Percentiles rank a stretch among this genome's conserved stretches.
Evolutionary conservation across 23 tunicate species (phyloP).

Genomic region (Ciona savignyi): DNA sequence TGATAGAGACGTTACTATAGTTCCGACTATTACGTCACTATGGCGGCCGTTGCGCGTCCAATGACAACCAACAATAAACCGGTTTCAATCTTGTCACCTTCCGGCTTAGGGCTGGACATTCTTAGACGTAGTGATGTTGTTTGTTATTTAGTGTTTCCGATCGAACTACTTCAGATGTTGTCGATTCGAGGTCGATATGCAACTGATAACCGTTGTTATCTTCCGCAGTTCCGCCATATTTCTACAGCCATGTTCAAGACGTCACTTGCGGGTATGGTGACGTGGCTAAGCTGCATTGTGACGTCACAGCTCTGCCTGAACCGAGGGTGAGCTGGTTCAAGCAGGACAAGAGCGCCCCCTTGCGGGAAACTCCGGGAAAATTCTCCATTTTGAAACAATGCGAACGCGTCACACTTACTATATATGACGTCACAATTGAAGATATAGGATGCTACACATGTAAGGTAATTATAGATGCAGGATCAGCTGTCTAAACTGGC

Average conservation of each 20-base stretch:
- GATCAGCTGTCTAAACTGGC: too few relatives aligned
- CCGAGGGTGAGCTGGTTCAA: constrained; percentile 55
- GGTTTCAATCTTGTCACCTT: too few relatives aligned
- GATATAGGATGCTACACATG: constrained; percentile 66
- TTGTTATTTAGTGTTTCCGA: too few relatives aligned
- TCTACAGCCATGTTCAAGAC: constrained; percentile 39
- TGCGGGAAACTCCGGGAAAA: constrained; percentile 20
- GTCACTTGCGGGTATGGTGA: constrained; percentile 34
- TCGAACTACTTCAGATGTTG: too few relatives aligned
- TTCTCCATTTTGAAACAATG: constrained; percentile 15
- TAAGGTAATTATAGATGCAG: constrained; percentile 51
- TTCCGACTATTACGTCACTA: too few relatives aligned
- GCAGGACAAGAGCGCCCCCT: constrained; percentile 21
- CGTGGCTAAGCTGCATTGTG: constrained; percentile 43
- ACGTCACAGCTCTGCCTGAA: constrained; percentile 54
- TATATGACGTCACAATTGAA: constrained; percentile 38
- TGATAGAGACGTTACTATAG: too few relatives aligned
- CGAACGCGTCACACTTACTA: constrained; percentile 37
- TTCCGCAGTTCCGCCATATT: constrained; percentile 38
- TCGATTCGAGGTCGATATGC: too few relatives aligned
- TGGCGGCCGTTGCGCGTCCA: too few relatives aligned
- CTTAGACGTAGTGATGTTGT: too few relatives aligned
- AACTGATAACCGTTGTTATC: background rate
- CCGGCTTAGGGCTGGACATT: too few relatives aligned
- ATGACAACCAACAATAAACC: too few relatives aligned